Percentiles rank a stretch among this genome's conserved stretches.
Evolutionary conservation across 1,140 invertebrate genomes (phyloP).

Genomic region (Drosophila hydei): DNA sequence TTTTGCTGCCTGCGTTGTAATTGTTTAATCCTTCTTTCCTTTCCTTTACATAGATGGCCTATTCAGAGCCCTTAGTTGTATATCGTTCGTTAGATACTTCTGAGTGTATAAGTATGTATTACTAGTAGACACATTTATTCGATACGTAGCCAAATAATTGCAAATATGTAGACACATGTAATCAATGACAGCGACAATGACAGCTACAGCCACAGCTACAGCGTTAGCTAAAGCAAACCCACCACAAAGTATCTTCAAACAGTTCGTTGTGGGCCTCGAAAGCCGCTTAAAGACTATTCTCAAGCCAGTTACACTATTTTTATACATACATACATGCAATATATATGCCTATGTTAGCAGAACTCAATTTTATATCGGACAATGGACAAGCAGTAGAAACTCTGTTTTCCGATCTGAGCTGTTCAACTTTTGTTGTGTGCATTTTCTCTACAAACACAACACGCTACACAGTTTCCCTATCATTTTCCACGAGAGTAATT

Average conservation of each 20-base stretch:
- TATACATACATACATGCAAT: conserved; percentile 19
- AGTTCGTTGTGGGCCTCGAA: conserved; percentile 55
- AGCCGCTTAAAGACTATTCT: conserved; percentile 65
- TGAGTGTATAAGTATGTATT: conserved; percentile 10
- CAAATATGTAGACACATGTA: conserved; percentile 37
- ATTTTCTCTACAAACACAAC: conserved; percentile 52
- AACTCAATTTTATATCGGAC: neutral
- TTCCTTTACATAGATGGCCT: conserved; percentile 4
- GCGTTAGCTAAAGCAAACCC: conserved; percentile 54
- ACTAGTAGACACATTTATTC: neutral
- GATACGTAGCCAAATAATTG: conserved; percentile 33
- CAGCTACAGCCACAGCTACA: too few relatives aligned
- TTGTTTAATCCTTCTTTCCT: conserved; percentile 1
- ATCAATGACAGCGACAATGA: too few relatives aligned
- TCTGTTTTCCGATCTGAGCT: conserved; percentile 12
- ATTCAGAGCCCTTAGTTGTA: conserved; percentile 15
- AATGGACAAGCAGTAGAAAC: neutral
- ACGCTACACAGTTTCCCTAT: conserved; percentile 32
- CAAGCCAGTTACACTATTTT: conserved; percentile 46
- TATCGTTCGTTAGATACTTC: conserved; percentile 12
- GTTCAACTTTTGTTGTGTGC: conserved; percentile 59
- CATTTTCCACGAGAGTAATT: conserved; percentile 28
- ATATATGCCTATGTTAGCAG: conserved; percentile 2
- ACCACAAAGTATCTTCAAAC: conserved; percentile 61
- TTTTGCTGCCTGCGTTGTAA: conserved; percentile 7